A percentile compares a stretch with the other conserved stretches of the same genome.
Evolutionary conservation across 2,113 vertebrate genomes (phyloP).

Genomic region (Myiagra hebetior): DNA sequence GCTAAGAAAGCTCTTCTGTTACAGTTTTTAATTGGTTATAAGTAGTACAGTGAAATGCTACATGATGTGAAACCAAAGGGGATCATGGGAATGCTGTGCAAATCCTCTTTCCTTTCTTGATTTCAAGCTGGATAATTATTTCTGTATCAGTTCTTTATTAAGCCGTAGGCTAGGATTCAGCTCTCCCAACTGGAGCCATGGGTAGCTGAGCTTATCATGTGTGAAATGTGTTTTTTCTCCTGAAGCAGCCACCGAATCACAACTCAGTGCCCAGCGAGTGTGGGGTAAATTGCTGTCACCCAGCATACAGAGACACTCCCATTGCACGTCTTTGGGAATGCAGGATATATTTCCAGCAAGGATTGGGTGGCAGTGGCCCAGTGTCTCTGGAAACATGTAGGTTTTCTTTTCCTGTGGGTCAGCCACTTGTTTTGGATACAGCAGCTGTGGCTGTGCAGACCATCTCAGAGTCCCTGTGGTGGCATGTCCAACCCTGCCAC

Average conservation of each 20-base stretch:
- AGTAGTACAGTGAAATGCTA: background rate
- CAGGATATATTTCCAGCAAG: background rate
- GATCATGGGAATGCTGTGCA: background rate
- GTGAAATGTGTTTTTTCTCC: background rate
- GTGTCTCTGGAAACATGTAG: accelerated
- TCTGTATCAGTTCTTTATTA: background rate
- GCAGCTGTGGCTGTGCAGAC: background rate
- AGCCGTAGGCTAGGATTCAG: background rate
- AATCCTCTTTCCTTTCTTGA: slow-evolving; percentile 6
- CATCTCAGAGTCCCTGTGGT: background rate
- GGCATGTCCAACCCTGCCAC: background rate
- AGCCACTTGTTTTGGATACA: background rate
- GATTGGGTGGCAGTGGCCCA: background rate
- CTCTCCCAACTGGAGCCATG: background rate
- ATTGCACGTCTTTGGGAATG: background rate
- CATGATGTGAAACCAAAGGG: background rate
- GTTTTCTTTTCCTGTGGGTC: background rate
- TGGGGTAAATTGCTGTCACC: background rate
- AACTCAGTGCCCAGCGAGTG: accelerated
- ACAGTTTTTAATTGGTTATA: background rate
- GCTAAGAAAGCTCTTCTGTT: background rate
- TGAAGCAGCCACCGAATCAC: background rate
- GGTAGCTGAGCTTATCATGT: background rate
- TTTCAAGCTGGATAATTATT: background rate
- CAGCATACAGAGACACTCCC: background rate